Evolutionary conservation across 2,113 vertebrate genomes (phyloP).

Genomic region (Phyllostomus discolor): DNA sequence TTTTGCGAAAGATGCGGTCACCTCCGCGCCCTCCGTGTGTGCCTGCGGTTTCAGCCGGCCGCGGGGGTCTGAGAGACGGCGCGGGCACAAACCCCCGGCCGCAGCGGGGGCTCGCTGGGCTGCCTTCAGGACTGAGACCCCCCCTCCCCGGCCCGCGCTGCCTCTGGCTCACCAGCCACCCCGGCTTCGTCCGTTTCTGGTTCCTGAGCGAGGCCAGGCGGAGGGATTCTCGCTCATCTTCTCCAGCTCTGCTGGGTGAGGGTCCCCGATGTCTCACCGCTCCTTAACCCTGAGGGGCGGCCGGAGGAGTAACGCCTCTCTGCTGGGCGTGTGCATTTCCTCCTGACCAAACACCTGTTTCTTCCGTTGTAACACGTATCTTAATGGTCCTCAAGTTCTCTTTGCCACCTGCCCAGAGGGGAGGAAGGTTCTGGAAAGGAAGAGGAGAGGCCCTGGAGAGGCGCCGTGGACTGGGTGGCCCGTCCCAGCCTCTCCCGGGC

Average conservation of each 20-base stretch:
- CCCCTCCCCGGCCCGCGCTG: not conserved
- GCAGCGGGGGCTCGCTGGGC: not conserved
- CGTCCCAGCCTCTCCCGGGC: not conserved
- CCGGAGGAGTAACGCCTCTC: not conserved
- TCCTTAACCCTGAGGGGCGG: not conserved
- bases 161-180: not conserved
- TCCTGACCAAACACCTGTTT: not conserved
- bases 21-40: rapidly evolving
- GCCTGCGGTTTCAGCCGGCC: not conserved
- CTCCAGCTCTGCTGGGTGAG: not conserved
- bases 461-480: rapidly evolving
- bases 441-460: not conserved
- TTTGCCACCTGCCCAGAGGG: not conserved
- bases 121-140: not conserved
- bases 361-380: not conserved
- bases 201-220: not conserved
- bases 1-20: not conserved
- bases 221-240: not conserved
- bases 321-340: not conserved
- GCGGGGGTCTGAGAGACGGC: no score
- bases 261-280: not conserved
- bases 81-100: no score
- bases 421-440: not conserved
- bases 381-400: not conserved
- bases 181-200: not conserved